Evolutionary conservation across 1,140 invertebrate species (phyloP).

Genomic region (Habropoda laboriosa): DNA sequence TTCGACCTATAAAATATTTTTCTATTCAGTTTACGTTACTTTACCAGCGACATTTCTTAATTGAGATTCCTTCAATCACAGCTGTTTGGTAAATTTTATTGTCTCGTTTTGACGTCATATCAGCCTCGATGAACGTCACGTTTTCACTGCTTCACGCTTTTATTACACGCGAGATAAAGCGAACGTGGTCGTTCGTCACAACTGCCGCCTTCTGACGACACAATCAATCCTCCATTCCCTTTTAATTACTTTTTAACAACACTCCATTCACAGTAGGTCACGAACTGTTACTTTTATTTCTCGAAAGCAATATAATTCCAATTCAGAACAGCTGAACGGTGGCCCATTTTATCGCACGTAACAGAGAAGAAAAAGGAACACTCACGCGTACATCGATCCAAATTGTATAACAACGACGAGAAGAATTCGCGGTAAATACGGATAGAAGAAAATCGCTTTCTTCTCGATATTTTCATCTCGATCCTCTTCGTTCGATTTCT

Average conservation of each 20-base stretch:
- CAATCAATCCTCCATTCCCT: neutral
- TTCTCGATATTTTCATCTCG: slow-evolving; percentile 27
- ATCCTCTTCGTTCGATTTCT: neutral
- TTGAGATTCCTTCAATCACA: neutral
- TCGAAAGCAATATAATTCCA: neutral
- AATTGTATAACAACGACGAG: slow-evolving; percentile 51
- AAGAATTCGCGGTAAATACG: slow-evolving; percentile 28
- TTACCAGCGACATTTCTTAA: neutral
- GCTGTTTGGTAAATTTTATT: neutral
- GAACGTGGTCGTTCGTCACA: slow-evolving; percentile 1
- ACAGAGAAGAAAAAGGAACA: neutral
- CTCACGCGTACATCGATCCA: slow-evolving; percentile 52
- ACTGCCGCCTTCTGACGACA: neutral
- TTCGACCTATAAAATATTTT: slow-evolving; percentile 78
- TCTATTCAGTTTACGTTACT: neutral
- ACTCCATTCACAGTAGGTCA: too few relatives aligned
- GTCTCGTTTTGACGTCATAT: neutral
- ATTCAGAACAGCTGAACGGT: too few relatives aligned
- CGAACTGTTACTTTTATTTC: neutral
- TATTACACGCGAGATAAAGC: slow-evolving; percentile 30
- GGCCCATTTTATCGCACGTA: too few relatives aligned
- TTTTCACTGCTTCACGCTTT: too few relatives aligned
- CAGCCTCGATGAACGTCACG: neutral
- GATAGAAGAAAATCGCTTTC: slow-evolving; percentile 41
- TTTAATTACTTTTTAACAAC: slow-evolving; percentile 3